Percentiles rank a stretch among this genome's conserved stretches.
Evolutionary conservation across 1,140 invertebrate genomes (phyloP).

Genomic region (Sycobia sp.): DNA sequence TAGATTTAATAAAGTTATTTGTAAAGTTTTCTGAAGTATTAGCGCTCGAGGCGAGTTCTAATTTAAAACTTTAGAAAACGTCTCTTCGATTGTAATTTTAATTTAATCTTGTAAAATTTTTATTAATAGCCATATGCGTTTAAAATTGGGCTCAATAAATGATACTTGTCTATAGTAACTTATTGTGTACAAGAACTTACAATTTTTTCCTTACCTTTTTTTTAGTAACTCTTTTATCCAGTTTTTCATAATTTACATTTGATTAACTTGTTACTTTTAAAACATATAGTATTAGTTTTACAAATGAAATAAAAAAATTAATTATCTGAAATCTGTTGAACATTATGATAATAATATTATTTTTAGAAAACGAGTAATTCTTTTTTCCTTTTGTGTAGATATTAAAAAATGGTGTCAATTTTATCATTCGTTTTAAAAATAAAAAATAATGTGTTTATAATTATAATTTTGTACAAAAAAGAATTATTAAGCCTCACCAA

Average conservation of each 20-base stretch:
- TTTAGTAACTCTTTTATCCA: no score
- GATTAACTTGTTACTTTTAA: background rate
- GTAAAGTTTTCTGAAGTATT: conserved; percentile 51
- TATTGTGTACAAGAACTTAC: background rate
- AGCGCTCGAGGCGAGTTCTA: conserved; percentile 41
- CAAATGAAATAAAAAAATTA: conserved; percentile 3
- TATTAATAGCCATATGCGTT: conserved; percentile 51
- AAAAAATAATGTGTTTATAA: no score
- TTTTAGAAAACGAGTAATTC: no score
- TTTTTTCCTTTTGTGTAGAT: no score
- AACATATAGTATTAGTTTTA: background rate
- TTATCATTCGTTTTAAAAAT: no score
- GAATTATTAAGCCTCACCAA: no score
- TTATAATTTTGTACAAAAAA: no score
- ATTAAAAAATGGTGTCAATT: no score
- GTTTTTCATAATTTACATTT: no score
- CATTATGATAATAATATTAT: no score
- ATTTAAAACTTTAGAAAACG: conserved; percentile 34
- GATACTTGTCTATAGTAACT: conserved; percentile 41
- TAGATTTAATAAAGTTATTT: conserved; percentile 36
- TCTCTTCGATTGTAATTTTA: conserved; percentile 47
- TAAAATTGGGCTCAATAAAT: conserved; percentile 53
- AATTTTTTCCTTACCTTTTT: no score
- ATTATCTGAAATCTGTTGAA: no score
- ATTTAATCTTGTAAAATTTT: conserved; percentile 50